A percentile compares a stretch with the other conserved stretches of the same genome.
phyloP scores from a whole-genome alignment of 1,140 invertebrate species.

The Eurosta solidaginis region DNA sequence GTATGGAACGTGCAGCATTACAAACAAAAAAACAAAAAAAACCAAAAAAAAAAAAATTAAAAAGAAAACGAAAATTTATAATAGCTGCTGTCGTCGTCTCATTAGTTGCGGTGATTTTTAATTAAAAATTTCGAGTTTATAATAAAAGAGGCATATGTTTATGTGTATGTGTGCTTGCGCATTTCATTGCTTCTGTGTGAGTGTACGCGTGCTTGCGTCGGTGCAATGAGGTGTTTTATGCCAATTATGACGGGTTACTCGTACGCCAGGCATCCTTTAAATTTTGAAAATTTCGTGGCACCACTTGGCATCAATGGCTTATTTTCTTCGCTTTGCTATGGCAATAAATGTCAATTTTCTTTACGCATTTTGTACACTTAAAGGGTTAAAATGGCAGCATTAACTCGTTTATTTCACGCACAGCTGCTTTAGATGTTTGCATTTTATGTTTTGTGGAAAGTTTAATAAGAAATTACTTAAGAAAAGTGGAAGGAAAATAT shows the following conservation, averaged over 20 bases:
- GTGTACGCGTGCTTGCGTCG: not conserved
- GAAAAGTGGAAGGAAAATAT: too few relatives aligned
- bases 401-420: not conserved
- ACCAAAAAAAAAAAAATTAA: conserved; percentile 17
- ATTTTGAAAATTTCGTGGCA: conserved; percentile 2
- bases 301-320: conserved; percentile 21
- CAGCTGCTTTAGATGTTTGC: conserved; percentile 14
- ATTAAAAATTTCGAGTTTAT: not conserved
- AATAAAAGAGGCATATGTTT: too few relatives aligned
- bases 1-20: too few relatives aligned
- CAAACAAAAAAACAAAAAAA: not conserved
- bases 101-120: not conserved
- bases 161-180: not conserved
- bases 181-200: not conserved
- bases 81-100: not conserved
- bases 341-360: not conserved
- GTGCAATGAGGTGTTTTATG: not conserved
- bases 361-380: not conserved
- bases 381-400: conserved; percentile 14
- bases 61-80: too few relatives aligned
- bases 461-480: not conserved
- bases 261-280: not conserved
- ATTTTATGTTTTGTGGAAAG: not conserved
- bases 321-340: not conserved
- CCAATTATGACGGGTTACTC: not conserved